Evolutionary conservation across 2,888 invertebrate species (phyloP).

Genomic region (Agonopterix alstromeriana): DNA sequence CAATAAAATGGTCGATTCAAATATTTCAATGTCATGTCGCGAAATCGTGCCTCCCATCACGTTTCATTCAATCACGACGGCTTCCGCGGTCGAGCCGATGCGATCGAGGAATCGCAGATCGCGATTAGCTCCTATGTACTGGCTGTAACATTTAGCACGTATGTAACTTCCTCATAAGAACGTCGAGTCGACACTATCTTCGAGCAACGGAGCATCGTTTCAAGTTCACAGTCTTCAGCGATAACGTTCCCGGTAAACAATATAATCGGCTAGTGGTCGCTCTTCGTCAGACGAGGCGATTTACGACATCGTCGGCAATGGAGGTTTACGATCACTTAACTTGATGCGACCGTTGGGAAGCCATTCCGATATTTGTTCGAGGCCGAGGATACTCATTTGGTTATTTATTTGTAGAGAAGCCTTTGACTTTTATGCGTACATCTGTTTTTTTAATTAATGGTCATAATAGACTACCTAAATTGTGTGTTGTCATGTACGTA

Average conservation of each 20-base stretch:
- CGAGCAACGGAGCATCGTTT: slow-evolving; percentile 37
- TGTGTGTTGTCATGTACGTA: too few relatives aligned
- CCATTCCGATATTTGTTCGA: slow-evolving; percentile 13
- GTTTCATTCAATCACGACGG: slow-evolving; percentile 12
- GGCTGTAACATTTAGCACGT: slow-evolving; percentile 8
- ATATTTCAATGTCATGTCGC: slow-evolving; percentile 15
- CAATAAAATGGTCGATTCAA: neutral
- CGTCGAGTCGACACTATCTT: slow-evolving; percentile 50
- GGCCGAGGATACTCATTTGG: slow-evolving; percentile 9
- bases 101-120: too few relatives aligned
- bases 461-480: too few relatives aligned
- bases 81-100: slow-evolving; percentile 4
- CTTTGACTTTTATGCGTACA: neutral
- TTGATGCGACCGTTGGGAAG: slow-evolving; percentile 15
- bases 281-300: slow-evolving; percentile 27
- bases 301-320: slow-evolving; percentile 14
- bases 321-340: slow-evolving; percentile 18
- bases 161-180: slow-evolving; percentile 51
- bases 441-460: too few relatives aligned
- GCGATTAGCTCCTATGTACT: too few relatives aligned
- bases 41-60: slow-evolving; percentile 22
- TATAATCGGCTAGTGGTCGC: slow-evolving; percentile 40
- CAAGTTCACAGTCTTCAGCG: slow-evolving; percentile 45
- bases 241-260: slow-evolving; percentile 47
- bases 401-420: neutral